Evolutionary conservation across 2,797 vertebrate genomes (phyloP).

Genomic region (Argya squamiceps): DNA sequence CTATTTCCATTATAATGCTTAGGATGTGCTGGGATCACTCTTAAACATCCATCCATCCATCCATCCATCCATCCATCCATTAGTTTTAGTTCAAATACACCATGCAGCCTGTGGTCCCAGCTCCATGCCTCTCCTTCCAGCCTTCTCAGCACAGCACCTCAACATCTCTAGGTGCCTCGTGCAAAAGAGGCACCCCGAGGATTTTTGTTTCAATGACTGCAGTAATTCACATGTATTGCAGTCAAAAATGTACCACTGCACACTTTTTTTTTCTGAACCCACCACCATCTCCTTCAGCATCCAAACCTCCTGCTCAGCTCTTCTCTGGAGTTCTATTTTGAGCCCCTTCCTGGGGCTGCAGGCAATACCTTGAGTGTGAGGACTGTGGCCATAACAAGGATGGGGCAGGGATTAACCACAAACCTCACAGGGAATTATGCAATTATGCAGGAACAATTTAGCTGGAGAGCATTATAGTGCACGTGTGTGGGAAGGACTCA

Average conservation of each 20-base stretch:
- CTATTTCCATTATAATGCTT: not conserved
- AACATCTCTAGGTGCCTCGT: rapidly evolving
- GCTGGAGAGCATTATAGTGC: not conserved
- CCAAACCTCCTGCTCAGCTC: not conserved
- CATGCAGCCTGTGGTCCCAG: not conserved
- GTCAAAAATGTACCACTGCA: not conserved
- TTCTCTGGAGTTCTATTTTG: not conserved
- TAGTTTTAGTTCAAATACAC: not conserved
- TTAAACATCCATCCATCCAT: not conserved
- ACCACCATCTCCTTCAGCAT: not conserved
- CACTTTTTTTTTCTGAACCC: not conserved
- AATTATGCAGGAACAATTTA: not conserved
- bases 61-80: too few species aligned
- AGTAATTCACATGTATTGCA: not conserved
- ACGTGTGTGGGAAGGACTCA: not conserved
- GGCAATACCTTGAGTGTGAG: not conserved
- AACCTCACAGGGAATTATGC: not conserved
- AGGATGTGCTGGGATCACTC: not conserved
- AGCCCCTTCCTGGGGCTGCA: not conserved
- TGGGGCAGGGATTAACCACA: not conserved
- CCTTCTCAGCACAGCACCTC: not conserved
- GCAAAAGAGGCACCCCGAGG: not conserved
- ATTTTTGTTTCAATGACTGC: not conserved
- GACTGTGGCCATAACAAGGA: not conserved
- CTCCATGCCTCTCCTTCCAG: not conserved